Percentiles rank a stretch among this genome's conserved stretches.
Conservation (phyloP, 2,888 invertebrate species). For the Allacma fusca region DNA sequence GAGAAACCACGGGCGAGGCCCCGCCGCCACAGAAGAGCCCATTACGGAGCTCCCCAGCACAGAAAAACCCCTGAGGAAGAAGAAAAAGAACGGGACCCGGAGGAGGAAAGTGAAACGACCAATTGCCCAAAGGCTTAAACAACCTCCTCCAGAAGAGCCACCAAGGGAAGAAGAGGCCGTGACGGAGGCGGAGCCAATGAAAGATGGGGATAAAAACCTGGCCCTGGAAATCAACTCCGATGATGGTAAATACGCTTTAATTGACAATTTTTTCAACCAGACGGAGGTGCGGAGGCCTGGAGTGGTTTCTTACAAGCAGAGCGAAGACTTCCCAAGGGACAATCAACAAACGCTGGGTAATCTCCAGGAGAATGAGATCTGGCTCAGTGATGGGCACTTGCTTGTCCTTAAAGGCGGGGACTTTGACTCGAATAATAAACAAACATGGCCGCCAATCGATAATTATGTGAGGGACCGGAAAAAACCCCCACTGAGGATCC, state of each 20-base stretch:
- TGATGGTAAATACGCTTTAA: constrained; percentile 88
- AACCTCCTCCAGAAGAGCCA: constrained; percentile 45
- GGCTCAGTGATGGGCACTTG: constrained; percentile 88
- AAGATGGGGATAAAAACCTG: constrained; percentile 58
- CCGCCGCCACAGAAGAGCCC: not conserved
- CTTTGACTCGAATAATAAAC: constrained; percentile 64
- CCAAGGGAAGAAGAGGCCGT: constrained; percentile 45
- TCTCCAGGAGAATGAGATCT: constrained; percentile 83
- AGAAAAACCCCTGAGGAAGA: not conserved
- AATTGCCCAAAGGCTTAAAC: constrained; percentile 45
- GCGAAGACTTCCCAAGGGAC: constrained; percentile 82
- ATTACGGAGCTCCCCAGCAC: not conserved
- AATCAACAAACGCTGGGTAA: constrained; percentile 82
- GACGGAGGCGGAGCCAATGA: constrained; percentile 4
- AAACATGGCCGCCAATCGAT: constrained; percentile 81
- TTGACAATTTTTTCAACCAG: constrained; percentile 79
- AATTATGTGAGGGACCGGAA: constrained; percentile 79
- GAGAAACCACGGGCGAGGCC: constrained; percentile 6
- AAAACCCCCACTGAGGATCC: constrained; percentile 81
- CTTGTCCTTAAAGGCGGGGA: constrained; percentile 81
- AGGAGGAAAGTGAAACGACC: constrained; percentile 58
- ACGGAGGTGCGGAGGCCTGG: constrained; percentile 76
- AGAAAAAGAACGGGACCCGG: constrained; percentile 47
- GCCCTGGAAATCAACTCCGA: constrained; percentile 63
- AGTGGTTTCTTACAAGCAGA: constrained; percentile 80